phyloP scores from a whole-genome alignment of 92 coral and sea anemone genomes.

The Pocillopora grandis region DNA sequence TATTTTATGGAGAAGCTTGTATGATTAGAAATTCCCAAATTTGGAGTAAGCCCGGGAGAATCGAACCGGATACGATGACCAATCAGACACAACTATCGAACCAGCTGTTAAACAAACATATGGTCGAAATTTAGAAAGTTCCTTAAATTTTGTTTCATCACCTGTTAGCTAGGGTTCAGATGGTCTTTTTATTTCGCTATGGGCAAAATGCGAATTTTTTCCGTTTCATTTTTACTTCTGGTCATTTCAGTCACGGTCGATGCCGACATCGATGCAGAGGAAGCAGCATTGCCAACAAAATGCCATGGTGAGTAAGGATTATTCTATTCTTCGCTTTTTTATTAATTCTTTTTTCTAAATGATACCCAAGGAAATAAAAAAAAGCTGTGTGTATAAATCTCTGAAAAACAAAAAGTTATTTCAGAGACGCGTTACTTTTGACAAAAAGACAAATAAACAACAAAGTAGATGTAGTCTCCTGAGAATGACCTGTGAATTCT shows the following conservation, averaged over 20 bases:
- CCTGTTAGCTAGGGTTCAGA: constrained; percentile 16
- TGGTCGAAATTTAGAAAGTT: not conserved
- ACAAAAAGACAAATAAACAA: too few relatives aligned
- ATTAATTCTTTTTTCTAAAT: not conserved
- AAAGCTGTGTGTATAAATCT: not conserved
- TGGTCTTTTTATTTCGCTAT: constrained; percentile 21
- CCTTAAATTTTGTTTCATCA: constrained; percentile 13
- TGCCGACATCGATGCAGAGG: constrained; percentile 59
- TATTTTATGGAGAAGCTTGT: too few relatives aligned
- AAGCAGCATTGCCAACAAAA: constrained; percentile 80
- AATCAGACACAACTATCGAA: constrained; percentile 28
- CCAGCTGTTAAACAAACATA: constrained; percentile 6
- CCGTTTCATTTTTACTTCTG: constrained; percentile 33
- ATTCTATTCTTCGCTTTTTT: not conserved
- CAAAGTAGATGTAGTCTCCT: too few relatives aligned
- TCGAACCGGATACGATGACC: constrained; percentile 8
- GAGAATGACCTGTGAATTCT: too few relatives aligned
- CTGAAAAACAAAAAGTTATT: not conserved
- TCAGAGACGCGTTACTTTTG: not conserved
- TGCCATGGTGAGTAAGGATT: constrained; percentile 76
- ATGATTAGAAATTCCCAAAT: not conserved
- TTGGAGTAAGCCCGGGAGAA: not conserved
- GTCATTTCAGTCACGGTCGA: constrained; percentile 24
- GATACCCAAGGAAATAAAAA: constrained; percentile 2
- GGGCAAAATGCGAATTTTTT: constrained; percentile 36